Conservation (phyloP, 37 sponge, comb jelly and placozoan species). For the Crambe crambe region DNA sequence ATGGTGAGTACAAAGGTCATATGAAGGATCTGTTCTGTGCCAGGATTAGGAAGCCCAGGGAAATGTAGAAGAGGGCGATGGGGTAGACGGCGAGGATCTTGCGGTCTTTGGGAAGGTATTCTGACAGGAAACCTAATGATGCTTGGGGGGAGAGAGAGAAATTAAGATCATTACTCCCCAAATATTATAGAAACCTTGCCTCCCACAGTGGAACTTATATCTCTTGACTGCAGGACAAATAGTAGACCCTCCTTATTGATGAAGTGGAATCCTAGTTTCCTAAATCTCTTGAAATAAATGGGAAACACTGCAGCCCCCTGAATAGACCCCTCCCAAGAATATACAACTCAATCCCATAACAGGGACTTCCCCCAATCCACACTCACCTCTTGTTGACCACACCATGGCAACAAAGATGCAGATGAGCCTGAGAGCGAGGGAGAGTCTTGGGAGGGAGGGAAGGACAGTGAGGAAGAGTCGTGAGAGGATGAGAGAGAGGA, state of each 20-base stretch:
- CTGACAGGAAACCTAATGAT: neutral
- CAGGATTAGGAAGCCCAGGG: neutral
- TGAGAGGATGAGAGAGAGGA: constrained; percentile 55
- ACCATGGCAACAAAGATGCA: constrained; percentile 27
- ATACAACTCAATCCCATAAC: neutral
- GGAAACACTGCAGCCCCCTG: neutral
- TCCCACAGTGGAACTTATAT: too few relatives aligned
- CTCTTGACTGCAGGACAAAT: too few relatives aligned
- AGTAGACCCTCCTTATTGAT: too few relatives aligned
- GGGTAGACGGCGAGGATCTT: neutral
- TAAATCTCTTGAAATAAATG: too few relatives aligned
- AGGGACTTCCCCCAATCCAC: neutral
- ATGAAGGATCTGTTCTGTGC: neutral
- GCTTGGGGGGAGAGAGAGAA: neutral
- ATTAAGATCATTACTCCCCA: too few relatives aligned
- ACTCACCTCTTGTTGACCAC: constrained; percentile 76
- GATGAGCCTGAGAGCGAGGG: constrained; percentile 20
- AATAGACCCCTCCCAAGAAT: neutral
- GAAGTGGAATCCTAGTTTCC: too few relatives aligned
- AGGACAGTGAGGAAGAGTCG: constrained; percentile 37
- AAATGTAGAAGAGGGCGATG: constrained; percentile 1
- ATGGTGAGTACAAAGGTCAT: neutral
- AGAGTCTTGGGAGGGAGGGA: neutral
- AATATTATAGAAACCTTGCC: too few relatives aligned
- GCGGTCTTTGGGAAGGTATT: neutral